Conservation (phyloP, 2,113 vertebrate genomes). For the Lucifuga dentata region DNA sequence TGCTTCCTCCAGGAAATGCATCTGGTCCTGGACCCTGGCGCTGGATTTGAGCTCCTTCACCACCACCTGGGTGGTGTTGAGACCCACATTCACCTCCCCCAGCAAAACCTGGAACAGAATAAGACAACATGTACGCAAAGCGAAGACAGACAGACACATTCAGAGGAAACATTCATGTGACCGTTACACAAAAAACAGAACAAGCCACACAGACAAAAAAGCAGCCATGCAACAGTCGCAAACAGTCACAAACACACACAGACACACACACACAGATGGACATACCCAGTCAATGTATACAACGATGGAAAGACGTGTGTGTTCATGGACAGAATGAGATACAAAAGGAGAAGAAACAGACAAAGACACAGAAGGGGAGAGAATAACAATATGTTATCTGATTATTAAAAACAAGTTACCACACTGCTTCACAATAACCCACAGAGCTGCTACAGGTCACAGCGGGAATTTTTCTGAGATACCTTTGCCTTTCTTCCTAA, state of each 20-base stretch:
- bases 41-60: constrained; percentile 94
- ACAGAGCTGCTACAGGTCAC: no score
- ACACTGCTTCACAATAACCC: constrained; percentile 6
- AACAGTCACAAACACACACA: constrained; percentile 15
- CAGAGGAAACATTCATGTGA: constrained; percentile 22
- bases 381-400: constrained; percentile 51
- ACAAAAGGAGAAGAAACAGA: constrained; percentile 15
- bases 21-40: constrained; percentile 90
- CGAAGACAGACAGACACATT: constrained; percentile 22
- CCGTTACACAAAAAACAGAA: constrained; percentile 5
- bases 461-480: no score
- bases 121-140: constrained; percentile 31
- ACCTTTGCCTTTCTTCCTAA: no score
- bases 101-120: constrained; percentile 87
- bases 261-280: constrained; percentile 55
- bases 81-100: constrained; percentile 90
- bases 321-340: constrained; percentile 35
- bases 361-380: constrained; percentile 7
- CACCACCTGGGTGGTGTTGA: constrained; percentile 90
- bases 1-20: constrained; percentile 93
- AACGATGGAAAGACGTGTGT: constrained; percentile 39
- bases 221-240: constrained; percentile 3
- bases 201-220: neutral
- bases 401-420: constrained; percentile 5
- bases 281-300: constrained; percentile 58